Conservation (phyloP, 1,140 invertebrate genomes). For the Thrips palmi region DNA sequence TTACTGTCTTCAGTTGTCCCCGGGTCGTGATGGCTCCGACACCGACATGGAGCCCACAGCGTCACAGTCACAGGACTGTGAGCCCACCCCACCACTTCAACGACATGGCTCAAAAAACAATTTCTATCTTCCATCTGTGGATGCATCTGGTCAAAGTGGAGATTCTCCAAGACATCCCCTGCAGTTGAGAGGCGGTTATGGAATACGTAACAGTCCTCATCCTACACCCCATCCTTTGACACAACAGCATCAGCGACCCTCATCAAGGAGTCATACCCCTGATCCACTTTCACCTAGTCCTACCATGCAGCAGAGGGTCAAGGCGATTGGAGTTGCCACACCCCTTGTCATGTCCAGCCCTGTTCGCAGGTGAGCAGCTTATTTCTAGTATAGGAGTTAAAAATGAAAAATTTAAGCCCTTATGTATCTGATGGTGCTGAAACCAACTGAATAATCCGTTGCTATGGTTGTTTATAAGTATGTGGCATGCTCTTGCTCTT, state of each 20-base stretch:
- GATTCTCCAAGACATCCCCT: slow-evolving; percentile 41
- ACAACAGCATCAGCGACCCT: too few relatives aligned
- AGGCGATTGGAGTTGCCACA: slow-evolving; percentile 72
- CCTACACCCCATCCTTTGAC: too few relatives aligned
- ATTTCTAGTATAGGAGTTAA: too few relatives aligned
- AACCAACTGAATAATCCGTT: too few relatives aligned
- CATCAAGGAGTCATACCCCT: slow-evolving; percentile 46
- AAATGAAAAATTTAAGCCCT: too few relatives aligned
- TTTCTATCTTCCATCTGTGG: slow-evolving; percentile 61
- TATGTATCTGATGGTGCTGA: too few relatives aligned
- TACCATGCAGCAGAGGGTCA: slow-evolving; percentile 76
- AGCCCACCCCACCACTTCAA: slow-evolving; percentile 76
- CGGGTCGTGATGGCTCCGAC: slow-evolving; percentile 45
- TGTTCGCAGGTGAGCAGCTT: slow-evolving; percentile 57
- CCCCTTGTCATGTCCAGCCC: slow-evolving; percentile 70
- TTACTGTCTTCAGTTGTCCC: slow-evolving; percentile 63
- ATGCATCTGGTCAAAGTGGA: slow-evolving; percentile 21
- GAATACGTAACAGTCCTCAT: slow-evolving; percentile 51
- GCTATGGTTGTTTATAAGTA: too few relatives aligned
- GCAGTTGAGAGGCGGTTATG: slow-evolving; percentile 27
- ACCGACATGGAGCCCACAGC: slow-evolving; percentile 68
- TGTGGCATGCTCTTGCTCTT: too few relatives aligned
- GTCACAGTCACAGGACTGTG: slow-evolving; percentile 81
- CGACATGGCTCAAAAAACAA: slow-evolving; percentile 80
- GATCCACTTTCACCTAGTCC: slow-evolving; percentile 52